phyloP scores from a whole-genome alignment of 2,888 invertebrate species.

The Drosophila kambysellisi region DNA sequence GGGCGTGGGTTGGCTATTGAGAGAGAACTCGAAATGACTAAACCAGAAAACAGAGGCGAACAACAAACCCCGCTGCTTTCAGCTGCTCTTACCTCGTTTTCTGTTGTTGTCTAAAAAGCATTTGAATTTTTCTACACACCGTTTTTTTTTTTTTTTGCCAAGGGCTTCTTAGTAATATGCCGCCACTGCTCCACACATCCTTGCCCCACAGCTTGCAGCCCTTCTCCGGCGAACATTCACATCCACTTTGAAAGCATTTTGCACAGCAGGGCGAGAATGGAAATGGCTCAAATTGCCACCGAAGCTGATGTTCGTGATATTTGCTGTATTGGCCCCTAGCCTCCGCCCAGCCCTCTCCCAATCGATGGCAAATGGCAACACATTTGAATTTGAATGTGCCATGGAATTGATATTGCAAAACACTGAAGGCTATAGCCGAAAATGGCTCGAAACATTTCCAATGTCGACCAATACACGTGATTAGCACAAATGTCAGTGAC shows the following conservation, averaged over 20 bases:
- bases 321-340: conserved; percentile 25
- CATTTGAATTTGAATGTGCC: conserved; percentile 63
- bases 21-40: conserved; percentile 7
- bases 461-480: conserved; percentile 48
- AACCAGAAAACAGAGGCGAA: conserved; percentile 21
- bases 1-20: conserved; percentile 38
- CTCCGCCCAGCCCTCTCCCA: conserved; percentile 1
- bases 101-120: conserved; percentile 45
- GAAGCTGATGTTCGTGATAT: conserved; percentile 53
- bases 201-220: neutral
- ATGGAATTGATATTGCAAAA: conserved; percentile 63
- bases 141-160: conserved; percentile 40
- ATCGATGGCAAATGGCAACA: conserved; percentile 37
- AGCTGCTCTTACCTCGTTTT: neutral
- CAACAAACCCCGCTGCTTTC: conserved; percentile 7
- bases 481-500: conserved; percentile 51
- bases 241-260: conserved; percentile 59
- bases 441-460: conserved; percentile 19
- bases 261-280: conserved; percentile 20
- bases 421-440: conserved; percentile 7
- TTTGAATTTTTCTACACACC: conserved; percentile 39
- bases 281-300: conserved; percentile 51
- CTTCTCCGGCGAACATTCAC: neutral
- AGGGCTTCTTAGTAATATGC: conserved; percentile 65
- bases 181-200: conserved; percentile 7